Conservation (phyloP, 2,797 vertebrate genomes). For the Pangasius larnaudii region DNA sequence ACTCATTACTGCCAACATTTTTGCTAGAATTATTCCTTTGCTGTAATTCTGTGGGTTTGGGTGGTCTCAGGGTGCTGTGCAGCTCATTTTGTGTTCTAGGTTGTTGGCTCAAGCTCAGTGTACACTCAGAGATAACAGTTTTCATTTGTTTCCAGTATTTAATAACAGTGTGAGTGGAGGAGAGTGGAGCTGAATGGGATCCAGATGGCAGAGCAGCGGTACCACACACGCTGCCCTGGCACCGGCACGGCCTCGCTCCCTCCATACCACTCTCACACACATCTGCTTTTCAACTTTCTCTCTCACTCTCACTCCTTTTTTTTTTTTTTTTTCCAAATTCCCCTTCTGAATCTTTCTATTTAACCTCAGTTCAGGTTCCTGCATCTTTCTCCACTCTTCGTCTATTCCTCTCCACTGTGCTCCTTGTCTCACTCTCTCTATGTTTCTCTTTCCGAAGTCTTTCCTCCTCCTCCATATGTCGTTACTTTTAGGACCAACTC, state of each 20-base stretch:
- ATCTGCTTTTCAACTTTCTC: conserved; percentile 66
- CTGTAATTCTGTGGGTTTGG: conserved; percentile 21
- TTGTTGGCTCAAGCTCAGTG: conserved; percentile 47
- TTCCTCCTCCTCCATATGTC: neutral
- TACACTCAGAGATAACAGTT: conserved; percentile 66
- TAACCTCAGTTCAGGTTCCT: conserved; percentile 49
- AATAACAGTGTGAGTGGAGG: conserved; percentile 69
- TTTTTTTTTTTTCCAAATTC: conserved; percentile 53
- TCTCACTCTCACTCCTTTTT: conserved; percentile 59
- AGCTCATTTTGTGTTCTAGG: conserved; percentile 49
- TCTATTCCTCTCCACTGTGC: neutral
- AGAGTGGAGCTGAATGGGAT: conserved; percentile 69
- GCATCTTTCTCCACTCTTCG: conserved; percentile 62
- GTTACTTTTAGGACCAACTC: conserved; percentile 12
- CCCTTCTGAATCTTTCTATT: conserved; percentile 44
- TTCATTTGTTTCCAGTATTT: conserved; percentile 72
- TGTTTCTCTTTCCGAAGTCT: neutral
- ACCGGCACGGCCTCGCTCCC: conserved; percentile 60
- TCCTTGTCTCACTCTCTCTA: conserved; percentile 20
- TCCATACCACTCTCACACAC: conserved; percentile 65
- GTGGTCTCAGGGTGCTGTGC: conserved; percentile 41
- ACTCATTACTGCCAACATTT: conserved; percentile 21
- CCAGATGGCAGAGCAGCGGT: conserved; percentile 71
- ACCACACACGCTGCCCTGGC: conserved; percentile 77
- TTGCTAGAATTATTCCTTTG: conserved; percentile 16